These are phyloP conservation scores for Rhabdophis nuchalis DNA, from an alignment of 2,797 vertebrate species.

Conservation along the genomic window DNA sequence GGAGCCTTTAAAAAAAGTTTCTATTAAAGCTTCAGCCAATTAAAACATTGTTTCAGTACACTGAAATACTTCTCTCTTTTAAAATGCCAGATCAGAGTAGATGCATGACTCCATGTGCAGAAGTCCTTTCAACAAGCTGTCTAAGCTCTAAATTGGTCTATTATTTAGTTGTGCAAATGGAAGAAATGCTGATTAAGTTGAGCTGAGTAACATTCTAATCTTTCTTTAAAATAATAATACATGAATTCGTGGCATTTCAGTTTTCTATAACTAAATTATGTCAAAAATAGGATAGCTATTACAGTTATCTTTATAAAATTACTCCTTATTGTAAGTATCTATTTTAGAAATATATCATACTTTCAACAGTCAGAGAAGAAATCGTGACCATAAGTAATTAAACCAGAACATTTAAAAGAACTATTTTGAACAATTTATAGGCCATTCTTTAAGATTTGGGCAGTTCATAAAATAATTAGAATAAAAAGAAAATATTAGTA, in stretches of 20 bases:
- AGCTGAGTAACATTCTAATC: neutral
- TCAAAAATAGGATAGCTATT: slow-evolving; percentile 45
- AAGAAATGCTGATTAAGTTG: neutral
- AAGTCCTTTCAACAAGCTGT: neutral
- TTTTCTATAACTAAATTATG: slow-evolving; percentile 49
- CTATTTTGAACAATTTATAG: neutral
- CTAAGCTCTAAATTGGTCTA: neutral
- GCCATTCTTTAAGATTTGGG: neutral
- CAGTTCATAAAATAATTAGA: neutral
- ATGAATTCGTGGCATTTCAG: slow-evolving; percentile 47
- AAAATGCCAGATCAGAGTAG: neutral
- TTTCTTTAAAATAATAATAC: slow-evolving; percentile 7
- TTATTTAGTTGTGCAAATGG: neutral
- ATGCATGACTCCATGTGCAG: neutral
- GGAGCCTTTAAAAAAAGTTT: neutral
- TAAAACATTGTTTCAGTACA: neutral
- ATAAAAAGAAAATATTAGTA: neutral
- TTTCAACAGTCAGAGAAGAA: neutral
- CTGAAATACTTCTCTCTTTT: neutral
- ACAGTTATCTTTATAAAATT: slow-evolving; percentile 43
- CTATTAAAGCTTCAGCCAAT: neutral
- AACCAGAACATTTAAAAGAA: neutral
- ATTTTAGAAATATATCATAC: neutral
- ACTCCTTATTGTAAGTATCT: slow-evolving; percentile 40
- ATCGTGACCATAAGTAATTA: neutral